Evolutionary conservation across 2,797 vertebrate genomes (phyloP).

Genomic region (Apogon talboti): DNA sequence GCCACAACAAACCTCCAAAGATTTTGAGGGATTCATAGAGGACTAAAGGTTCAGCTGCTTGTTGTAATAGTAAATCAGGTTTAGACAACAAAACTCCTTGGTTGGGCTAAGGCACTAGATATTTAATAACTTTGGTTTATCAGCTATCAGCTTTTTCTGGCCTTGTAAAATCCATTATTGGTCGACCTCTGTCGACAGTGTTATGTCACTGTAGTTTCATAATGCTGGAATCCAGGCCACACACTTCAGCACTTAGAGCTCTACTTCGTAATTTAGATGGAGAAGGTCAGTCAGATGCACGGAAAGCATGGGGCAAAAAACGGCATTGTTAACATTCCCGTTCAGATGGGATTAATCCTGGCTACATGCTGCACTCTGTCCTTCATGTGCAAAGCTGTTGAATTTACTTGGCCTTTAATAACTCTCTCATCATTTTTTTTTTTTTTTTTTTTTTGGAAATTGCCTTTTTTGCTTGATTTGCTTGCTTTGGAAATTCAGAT

Average conservation of each 20-base stretch:
- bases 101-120: too few relatives aligned
- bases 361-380: conserved; percentile 17
- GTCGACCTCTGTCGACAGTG: too few relatives aligned
- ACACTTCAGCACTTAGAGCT: background rate
- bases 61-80: too few relatives aligned
- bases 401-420: background rate
- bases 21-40: too few relatives aligned
- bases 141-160: too few relatives aligned
- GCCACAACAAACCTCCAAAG: too few relatives aligned
- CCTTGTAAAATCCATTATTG: too few relatives aligned
- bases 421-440: conserved; percentile 4
- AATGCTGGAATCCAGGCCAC: background rate
- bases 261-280: background rate
- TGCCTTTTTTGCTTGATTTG: background rate
- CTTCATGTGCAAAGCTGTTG: conserved; percentile 11
- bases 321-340: conserved; percentile 18
- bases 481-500: background rate
- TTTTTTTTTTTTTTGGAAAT: too few relatives aligned
- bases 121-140: too few relatives aligned
- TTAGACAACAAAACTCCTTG: too few relatives aligned
- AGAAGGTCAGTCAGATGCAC: background rate
- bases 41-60: too few relatives aligned
- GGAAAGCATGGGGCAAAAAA: conserved; percentile 11
- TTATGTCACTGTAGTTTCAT: conserved; percentile 2
- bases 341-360: conserved; percentile 26